phyloP scores from a whole-genome alignment of 2,888 invertebrate genomes.

The Morinoia aosen region DNA sequence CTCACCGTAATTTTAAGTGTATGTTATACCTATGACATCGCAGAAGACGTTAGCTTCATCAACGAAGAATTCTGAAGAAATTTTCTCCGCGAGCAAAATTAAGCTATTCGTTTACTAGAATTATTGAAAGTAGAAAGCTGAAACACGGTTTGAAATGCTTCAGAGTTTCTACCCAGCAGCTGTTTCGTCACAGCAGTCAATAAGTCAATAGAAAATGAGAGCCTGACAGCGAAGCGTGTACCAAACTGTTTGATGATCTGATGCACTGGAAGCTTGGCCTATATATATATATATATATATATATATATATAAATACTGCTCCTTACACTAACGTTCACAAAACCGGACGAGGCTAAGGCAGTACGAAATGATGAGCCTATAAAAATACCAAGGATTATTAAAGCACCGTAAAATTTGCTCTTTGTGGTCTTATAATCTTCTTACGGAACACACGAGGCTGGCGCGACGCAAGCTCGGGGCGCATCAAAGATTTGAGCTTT shows the following conservation, averaged over 20 bases:
- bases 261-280: background rate
- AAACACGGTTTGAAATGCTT: background rate
- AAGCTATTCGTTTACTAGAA: background rate
- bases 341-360: background rate
- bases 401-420: background rate
- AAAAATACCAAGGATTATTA: background rate
- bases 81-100: background rate
- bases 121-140: background rate
- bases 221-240: background rate
- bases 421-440: background rate
- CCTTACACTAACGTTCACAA: no score
- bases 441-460: no score
- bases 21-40: background rate
- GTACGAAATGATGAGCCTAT: no score
- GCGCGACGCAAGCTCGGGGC: no score
- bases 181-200: background rate
- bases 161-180: background rate
- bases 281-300: no score
- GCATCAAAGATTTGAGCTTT: no score
- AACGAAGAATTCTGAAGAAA: background rate
- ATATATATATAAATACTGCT: no score
- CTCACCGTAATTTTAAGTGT: background rate
- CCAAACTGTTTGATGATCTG: background rate
- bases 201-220: background rate
- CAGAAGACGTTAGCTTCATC: background rate